phyloP scores from a whole-genome alignment of 2,888 invertebrate genomes.

The Ischnus inquisitorius region DNA sequence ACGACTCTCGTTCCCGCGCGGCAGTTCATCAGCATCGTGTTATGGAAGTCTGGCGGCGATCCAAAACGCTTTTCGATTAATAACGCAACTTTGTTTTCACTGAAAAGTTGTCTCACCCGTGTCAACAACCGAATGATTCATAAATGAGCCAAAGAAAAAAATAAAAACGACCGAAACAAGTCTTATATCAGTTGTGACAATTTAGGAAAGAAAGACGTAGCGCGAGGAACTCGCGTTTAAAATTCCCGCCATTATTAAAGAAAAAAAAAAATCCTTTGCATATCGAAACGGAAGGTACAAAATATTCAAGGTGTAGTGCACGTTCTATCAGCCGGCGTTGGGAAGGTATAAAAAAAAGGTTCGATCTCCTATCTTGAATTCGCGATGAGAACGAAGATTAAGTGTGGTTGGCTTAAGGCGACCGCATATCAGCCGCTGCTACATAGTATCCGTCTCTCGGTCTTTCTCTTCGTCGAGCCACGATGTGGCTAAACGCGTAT shows the following conservation, averaged over 20 bases:
- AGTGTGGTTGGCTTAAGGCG: conserved; percentile 36
- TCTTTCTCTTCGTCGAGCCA: conserved; percentile 17
- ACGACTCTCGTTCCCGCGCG: conserved; percentile 1
- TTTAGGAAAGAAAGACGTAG: too few species aligned
- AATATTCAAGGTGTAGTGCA: conserved; percentile 1
- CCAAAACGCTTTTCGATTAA: conserved; percentile 44
- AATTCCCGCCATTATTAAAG: neutral
- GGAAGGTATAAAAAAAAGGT: neutral
- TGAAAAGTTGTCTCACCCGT: conserved; percentile 25
- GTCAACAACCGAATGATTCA: neutral
- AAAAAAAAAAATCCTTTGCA: neutral
- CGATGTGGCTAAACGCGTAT: conserved; percentile 33
- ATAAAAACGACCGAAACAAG: conserved; percentile 4
- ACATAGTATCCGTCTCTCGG: conserved; percentile 21
- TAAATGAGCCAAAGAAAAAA: neutral
- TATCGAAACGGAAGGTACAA: neutral
- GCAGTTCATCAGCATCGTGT: conserved; percentile 37
- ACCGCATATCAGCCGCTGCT: conserved; percentile 30
- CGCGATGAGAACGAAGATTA: conserved; percentile 36
- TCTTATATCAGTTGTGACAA: neutral
- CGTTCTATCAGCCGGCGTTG: neutral
- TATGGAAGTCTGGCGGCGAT: conserved; percentile 37
- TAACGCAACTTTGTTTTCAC: conserved; percentile 28
- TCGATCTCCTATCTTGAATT: conserved; percentile 44
- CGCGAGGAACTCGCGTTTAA: neutral